Evolutionary conservation across 2,797 vertebrate genomes (phyloP), one percentile per base, ranked within the genome.

Genomic region (Chiroxiphia lanceolata): DNA sequence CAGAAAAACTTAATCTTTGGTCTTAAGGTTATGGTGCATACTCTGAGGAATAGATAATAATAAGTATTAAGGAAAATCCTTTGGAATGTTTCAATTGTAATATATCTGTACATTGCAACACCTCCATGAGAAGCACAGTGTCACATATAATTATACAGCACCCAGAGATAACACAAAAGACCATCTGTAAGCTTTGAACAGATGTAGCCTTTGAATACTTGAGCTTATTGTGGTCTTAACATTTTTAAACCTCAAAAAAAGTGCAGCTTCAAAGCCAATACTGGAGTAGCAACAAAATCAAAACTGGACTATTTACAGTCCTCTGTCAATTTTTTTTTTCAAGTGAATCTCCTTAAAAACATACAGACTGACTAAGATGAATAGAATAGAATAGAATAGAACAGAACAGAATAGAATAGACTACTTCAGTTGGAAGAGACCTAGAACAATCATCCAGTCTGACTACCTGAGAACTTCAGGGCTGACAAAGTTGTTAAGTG

Each of bases 101-200:
- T 80, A 59, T 96, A 95, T 97, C 63, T 92, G 76, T 93, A 89
- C 61, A 54, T 77, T 94, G 89, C 93, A 96, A 89, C 80, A 96
- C 80, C 79, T 96, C 84, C 79, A 89, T 89, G 90, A 94, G 96
- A 96, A 97, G 85, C 92, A 84, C 61, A 92, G 60, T 91, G 85
- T 96, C 93, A 93, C 83, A 69, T 29, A 23, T 92, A 97, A 97
- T 97, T 97, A 97, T 90, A 96, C 91, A 96, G 83, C 63, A 54
- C 36, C 84, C 45, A 19, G 68, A 94, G 83, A 97, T 89, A 96
- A 95, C 89, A 98, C 95, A 97, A 97, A 98, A 98, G 96, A 94
- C 94, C 97, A 97, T 97, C 94, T 97, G 94, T 90, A 95, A 95
- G 86, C 94, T 90, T 83, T 91, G 67, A 97, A 95, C 95, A 98